Conservation (phyloP, 2,888 invertebrate species). For the Sicus ferrugineus region DNA sequence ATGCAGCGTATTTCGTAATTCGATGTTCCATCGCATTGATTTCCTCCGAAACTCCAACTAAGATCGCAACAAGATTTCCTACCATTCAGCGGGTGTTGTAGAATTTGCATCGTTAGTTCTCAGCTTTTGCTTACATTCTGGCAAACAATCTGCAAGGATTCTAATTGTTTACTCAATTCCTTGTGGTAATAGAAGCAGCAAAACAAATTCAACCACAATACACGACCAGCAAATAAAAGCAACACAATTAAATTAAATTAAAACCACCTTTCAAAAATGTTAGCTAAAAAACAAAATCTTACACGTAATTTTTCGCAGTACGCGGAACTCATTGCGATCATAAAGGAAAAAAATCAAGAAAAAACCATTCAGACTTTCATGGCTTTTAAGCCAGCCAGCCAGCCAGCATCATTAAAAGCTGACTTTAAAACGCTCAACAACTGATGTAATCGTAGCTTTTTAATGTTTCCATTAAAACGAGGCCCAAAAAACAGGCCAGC, state of each 20-base stretch:
- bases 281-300: background rate
- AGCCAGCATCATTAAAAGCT: background rate
- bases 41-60: too few relatives aligned
- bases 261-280: background rate
- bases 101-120: too few relatives aligned
- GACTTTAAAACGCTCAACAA: background rate
- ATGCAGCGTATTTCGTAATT: too few relatives aligned
- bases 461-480: background rate
- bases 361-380: constrained; percentile 15
- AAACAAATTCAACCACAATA: background rate
- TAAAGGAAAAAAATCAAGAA: too few relatives aligned
- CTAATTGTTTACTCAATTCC: too few relatives aligned
- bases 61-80: too few relatives aligned
- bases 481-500: background rate
- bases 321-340: constrained; percentile 5
- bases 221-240: too few relatives aligned
- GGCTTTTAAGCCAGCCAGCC: background rate
- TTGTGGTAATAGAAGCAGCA: background rate
- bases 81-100: too few relatives aligned
- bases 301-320: constrained; percentile 6
- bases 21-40: too few relatives aligned
- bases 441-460: constrained; percentile 18
- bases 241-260: background rate
- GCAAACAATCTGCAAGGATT: too few relatives aligned
- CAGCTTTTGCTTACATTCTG: too few relatives aligned